Base-by-base conservation (phyloP, 2,888 invertebrate genomes). In the Helicoverpa assulta region DNA sequence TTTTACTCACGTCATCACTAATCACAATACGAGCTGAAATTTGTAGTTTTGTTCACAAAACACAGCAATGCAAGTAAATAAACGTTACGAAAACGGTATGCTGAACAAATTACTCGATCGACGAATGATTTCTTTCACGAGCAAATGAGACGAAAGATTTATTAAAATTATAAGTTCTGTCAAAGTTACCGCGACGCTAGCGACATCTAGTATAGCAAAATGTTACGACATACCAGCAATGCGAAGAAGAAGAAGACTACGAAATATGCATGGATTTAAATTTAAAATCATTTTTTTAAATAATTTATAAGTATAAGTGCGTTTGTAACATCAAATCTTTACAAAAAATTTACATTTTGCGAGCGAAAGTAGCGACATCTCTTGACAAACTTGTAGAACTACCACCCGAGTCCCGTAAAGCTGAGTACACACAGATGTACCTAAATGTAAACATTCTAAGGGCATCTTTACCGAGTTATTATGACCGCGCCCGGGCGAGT, bases 1-100 rank as follows among this genome's bases (percentile, higher is more conserved):
- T 79, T 75, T 55, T 59, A 60, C 66, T 82, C 76, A 81, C 68
- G 73, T 81, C 79, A 81, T 80, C 78, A 80, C 65, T 56, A 77
- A n/a, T 4, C 47, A 47, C 47, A n/a, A 62, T 66, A 58, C 43
- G 59, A 47, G 33, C 19, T 26, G 47, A 43, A 18, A 55, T 12
- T 70, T 65, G 54, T 69, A 79, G 74, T 78, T 77, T 69, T 65
- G 61, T 61, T 72, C 65, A 78, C 77, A 60, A 70, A 70, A 63
- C 73, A 73, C 79, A 76, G 55, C 47, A 75, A 55, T 70, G 66
- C 66, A 70, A 77, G 76, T 77, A 56, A 64, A 67, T 70, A 71
- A 65, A 70, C 62, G 67, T 64, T 59, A 65, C 56, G 59, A 67
- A 71, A 65, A 64, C 52, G 51, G 69, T 71, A 68, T 60, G 57